A percentile compares a stretch with the other conserved stretches of the same genome.
Conservation (phyloP, 1,140 invertebrate species). For the Hycleus cichorii region DNA sequence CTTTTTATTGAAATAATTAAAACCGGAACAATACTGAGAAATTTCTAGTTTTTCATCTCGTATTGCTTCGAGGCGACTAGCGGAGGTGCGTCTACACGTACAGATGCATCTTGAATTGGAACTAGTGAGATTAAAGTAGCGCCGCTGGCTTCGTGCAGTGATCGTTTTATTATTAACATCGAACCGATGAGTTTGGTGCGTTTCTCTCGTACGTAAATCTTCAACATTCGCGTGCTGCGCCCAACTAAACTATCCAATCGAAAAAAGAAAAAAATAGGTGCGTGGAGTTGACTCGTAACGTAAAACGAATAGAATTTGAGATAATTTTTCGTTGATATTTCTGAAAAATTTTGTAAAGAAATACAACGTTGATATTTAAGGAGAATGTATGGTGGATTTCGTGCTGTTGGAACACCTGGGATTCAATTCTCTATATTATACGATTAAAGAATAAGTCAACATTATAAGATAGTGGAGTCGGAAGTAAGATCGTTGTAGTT, state of each 20-base stretch:
- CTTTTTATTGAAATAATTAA: too few species aligned
- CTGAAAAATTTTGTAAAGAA: too few species aligned
- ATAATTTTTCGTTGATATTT: neutral
- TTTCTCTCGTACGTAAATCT: conserved; percentile 4
- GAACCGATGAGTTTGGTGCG: conserved; percentile 6
- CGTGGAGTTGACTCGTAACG: conserved; percentile 15
- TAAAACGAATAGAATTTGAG: neutral
- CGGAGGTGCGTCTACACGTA: too few species aligned
- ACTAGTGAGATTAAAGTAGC: too few species aligned
- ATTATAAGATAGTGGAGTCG: conserved; percentile 20
- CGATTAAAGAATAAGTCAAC: conserved; percentile 25
- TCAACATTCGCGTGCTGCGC: conserved; percentile 2
- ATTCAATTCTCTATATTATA: neutral
- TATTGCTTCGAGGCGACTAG: too few species aligned
- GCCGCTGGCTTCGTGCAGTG: too few species aligned
- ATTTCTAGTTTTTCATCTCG: too few species aligned
- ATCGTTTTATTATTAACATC: too few species aligned
- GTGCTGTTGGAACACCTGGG: neutral
- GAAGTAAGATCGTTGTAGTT: conserved; percentile 1
- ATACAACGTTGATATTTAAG: too few species aligned
- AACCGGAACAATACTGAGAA: too few species aligned
- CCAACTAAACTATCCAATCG: conserved; percentile 1
- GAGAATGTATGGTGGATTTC: neutral
- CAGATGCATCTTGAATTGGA: too few species aligned
- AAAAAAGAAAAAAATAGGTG: neutral